These are phyloP conservation scores for Caenorhabditis drosophilae DNA, from an alignment of 2,888 invertebrate species.

Conservation along the genomic window DNA sequence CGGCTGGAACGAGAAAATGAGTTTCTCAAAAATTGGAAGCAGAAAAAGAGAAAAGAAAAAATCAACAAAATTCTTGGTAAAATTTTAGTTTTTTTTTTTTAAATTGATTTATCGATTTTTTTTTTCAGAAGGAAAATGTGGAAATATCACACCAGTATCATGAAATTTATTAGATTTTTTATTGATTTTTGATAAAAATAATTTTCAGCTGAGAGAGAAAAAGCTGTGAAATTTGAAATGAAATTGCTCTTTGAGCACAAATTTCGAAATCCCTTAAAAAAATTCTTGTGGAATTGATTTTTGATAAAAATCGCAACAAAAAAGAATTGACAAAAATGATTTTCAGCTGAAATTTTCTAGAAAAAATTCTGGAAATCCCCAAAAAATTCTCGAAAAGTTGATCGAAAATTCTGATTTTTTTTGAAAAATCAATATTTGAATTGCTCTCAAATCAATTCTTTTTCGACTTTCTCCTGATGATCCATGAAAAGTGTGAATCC, in stretches of 20 bases:
- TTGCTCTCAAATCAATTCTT: no score
- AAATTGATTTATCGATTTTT: not conserved
- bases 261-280: not conserved
- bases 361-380: slow-evolving; percentile 8
- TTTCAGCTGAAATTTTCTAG: not conserved
- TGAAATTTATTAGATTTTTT: not conserved
- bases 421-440: not conserved
- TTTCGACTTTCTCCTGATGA: no score
- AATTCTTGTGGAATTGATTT: not conserved
- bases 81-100: not conserved
- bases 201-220: not conserved
- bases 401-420: slow-evolving; percentile 20
- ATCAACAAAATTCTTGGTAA: slow-evolving; percentile 10
- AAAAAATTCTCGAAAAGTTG: slow-evolving; percentile 20
- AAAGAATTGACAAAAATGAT: not conserved
- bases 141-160: not conserved
- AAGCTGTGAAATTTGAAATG: not conserved
- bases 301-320: not conserved
- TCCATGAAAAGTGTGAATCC: slow-evolving; percentile 20
- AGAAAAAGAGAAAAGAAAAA: slow-evolving; percentile 11
- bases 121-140: not conserved
- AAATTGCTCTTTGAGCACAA: not conserved
- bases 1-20: slow-evolving; percentile 12
- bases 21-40: slow-evolving; percentile 7
- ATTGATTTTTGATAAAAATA: not conserved